Percentiles rank a stretch among this genome's conserved stretches.
phyloP scores from a whole-genome alignment of 2,888 invertebrate species.

The Aquatica leii region DNA sequence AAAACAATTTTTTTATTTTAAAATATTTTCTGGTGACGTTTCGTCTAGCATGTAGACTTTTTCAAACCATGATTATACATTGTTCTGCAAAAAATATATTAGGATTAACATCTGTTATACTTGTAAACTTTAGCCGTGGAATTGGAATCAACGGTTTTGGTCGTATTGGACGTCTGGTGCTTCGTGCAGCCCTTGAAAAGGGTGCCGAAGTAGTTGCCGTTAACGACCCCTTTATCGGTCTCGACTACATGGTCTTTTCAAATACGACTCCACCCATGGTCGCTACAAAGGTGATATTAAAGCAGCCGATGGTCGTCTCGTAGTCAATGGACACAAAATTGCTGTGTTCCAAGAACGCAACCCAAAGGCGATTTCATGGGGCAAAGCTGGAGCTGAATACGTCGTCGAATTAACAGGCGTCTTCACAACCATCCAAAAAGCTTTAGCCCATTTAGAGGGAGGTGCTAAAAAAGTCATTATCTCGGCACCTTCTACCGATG shows the following conservation, averaged over 20 bases:
- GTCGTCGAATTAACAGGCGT: conserved; percentile 80
- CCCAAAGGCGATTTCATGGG: conserved; percentile 73
- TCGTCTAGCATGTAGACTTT: too few relatives aligned
- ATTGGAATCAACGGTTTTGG: conserved; percentile 59
- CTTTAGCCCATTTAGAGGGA: conserved; percentile 61
- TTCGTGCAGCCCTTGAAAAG: conserved; percentile 28
- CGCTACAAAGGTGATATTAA: conserved; percentile 63
- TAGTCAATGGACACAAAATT: conserved; percentile 46
- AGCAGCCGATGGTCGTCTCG: conserved; percentile 48
- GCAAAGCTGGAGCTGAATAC: conserved; percentile 67
- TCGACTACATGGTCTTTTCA: conserved; percentile 87
- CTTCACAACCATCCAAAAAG: conserved; percentile 75
- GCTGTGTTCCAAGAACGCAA: conserved; percentile 40
- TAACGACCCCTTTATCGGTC: conserved; percentile 84
- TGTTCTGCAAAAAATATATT: too few relatives aligned
- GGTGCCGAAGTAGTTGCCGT: conserved; percentile 71
- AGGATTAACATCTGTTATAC: too few relatives aligned
- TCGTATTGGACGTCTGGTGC: conserved; percentile 2
- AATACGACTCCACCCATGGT: conserved; percentile 90
- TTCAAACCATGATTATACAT: too few relatives aligned
- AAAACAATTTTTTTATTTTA: too few relatives aligned
- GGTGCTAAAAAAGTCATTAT: too few relatives aligned
- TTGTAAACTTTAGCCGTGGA: too few relatives aligned
- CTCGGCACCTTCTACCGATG: too few relatives aligned
- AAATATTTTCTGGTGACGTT: too few relatives aligned